Evolutionary conservation across 2,888 invertebrate species (phyloP).

Genomic region (Microctonus aethiopoides): DNA sequence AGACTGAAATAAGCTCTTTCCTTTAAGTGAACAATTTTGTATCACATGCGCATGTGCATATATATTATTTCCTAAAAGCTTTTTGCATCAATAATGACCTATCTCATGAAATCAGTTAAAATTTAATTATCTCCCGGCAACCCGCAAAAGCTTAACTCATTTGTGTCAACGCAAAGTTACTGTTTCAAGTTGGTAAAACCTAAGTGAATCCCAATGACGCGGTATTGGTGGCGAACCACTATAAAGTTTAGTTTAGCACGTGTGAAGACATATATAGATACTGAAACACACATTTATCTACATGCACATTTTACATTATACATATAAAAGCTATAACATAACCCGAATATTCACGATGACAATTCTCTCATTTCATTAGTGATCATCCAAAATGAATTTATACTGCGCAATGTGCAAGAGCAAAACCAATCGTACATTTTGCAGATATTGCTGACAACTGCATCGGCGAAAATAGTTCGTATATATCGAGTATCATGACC

Average conservation of each 20-base stretch:
- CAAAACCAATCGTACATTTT: background rate
- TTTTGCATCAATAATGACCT: background rate
- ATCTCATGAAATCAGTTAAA: background rate
- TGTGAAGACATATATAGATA: too few species aligned
- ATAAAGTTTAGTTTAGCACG: background rate
- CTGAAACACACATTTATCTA: background rate
- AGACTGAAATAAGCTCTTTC: slow-evolving; percentile 10
- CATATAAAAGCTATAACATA: background rate
- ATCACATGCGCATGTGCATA: background rate
- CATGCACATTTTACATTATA: background rate
- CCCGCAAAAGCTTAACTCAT: background rate
- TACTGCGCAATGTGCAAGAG: background rate
- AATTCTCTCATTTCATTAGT: background rate
- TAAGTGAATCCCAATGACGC: slow-evolving; percentile 15
- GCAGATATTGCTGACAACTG: background rate
- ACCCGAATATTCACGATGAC: background rate
- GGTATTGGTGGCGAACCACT: slow-evolving; percentile 1
- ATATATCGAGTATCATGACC: background rate
- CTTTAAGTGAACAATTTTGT: slow-evolving; percentile 4
- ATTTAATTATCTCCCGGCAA: background rate
- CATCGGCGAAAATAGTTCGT: background rate
- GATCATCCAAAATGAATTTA: slow-evolving; percentile 1
- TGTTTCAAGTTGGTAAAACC: background rate
- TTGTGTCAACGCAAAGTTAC: background rate
- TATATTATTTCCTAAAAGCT: background rate